phyloP scores from a whole-genome alignment of 2,797 vertebrate genomes.

The Megaceryle alcyon region DNA sequence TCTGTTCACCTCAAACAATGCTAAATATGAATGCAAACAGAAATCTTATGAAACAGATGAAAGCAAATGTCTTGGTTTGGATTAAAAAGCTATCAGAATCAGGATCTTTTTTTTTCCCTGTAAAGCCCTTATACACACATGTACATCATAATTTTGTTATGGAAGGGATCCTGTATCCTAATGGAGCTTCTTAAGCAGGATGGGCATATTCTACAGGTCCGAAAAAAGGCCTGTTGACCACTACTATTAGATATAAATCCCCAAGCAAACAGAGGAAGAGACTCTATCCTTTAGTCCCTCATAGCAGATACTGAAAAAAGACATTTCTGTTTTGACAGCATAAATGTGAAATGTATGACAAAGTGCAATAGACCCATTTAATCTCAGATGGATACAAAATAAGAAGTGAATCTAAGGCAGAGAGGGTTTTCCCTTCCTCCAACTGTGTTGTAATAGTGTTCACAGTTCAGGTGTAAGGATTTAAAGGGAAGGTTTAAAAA shows the following conservation, averaged over 20 bases:
- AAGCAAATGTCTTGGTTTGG: neutral
- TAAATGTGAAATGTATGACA: neutral
- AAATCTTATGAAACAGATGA: neutral
- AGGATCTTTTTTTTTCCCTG: neutral
- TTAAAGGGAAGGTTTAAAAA: neutral
- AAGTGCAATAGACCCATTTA: neutral
- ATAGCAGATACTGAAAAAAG: neutral
- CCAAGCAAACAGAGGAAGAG: neutral
- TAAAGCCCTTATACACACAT: neutral
- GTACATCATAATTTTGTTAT: neutral
- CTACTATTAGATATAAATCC: neutral
- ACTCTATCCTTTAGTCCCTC: neutral
- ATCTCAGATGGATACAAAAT: neutral
- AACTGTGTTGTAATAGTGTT: neutral
- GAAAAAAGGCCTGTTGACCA: neutral
- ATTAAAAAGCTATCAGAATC: constrained; percentile 1
- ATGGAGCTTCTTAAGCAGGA: neutral
- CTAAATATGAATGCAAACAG: neutral
- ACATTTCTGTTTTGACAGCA: neutral
- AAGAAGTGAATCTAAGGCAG: neutral
- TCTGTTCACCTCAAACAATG: neutral
- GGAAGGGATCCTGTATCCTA: neutral
- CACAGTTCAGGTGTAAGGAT: neutral
- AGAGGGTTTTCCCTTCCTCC: neutral
- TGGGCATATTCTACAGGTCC: neutral